These are phyloP conservation scores for Glaucopsyche alexis DNA, from an alignment of 2,888 invertebrate species.

Conservation along the genomic window DNA sequence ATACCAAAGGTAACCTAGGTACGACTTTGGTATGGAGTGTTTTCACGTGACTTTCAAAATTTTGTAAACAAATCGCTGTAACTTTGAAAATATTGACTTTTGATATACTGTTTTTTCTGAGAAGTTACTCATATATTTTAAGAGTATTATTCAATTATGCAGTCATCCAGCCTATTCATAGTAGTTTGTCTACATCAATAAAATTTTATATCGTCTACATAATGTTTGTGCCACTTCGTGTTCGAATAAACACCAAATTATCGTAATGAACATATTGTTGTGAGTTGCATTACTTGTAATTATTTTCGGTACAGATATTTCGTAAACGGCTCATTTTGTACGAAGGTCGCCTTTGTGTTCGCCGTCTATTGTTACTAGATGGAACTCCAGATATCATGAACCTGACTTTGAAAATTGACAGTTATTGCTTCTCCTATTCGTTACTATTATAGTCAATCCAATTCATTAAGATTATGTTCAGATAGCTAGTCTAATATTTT, in stretches of 20 bases:
- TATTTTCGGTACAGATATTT: constrained; percentile 29
- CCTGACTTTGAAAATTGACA: constrained; percentile 26
- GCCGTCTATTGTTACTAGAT: constrained; percentile 33
- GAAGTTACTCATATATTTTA: no score
- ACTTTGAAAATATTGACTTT: no score
- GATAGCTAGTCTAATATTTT: not conserved
- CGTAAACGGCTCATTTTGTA: constrained; percentile 32
- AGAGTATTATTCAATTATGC: no score
- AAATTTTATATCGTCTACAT: not conserved
- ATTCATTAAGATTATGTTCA: constrained; percentile 2
- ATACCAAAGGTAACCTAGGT: no score
- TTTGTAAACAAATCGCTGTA: no score
- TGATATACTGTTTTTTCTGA: no score
- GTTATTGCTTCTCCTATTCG: constrained; percentile 8
- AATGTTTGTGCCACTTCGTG: not conserved
- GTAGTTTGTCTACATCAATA: no score
- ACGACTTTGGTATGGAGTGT: no score
- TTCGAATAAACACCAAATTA: not conserved
- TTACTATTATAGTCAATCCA: not conserved
- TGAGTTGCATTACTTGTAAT: not conserved
- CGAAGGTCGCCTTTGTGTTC: constrained; percentile 57
- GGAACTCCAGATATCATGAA: constrained; percentile 13
- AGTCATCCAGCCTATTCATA: no score
- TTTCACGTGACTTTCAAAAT: no score
- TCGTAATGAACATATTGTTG: not conserved